Base-by-base conservation (phyloP, 2,888 invertebrate genomes). In the Strigamia crassipes region DNA sequence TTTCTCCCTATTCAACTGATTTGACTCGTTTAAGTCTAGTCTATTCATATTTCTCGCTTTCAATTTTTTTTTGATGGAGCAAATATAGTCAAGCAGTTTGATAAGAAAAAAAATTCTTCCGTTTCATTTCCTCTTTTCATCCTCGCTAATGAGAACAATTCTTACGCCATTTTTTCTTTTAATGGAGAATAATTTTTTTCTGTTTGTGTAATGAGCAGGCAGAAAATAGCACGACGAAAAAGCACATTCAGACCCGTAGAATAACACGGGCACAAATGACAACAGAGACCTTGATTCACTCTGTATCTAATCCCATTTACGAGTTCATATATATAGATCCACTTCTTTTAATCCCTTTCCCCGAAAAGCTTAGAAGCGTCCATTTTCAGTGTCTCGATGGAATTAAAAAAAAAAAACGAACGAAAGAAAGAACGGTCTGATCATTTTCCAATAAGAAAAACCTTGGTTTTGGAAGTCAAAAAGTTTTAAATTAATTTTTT, bases 81-180 rank as follows among this genome's bases (percentile, higher is more conserved):
- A 73, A 73, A 73, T 73, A 73, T 73, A 73, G 56, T n/a, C 56
- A 56, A 56, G 73, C 73, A 73, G 73, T 73, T n/a, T 27, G 73
- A 73, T 73, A 73, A 73, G 31, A 31, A 73, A 73, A 73, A 66
- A 73, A 73, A 73, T 31, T 73, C 73, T 73, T 73, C 73, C 73
- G 31, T 27, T 73, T 73, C 73, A 73, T 73, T 73, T 73, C 73
- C 73, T 73, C 73, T 73, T 73, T 73, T 73, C 73, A 73, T 73
- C 73, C 73, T 73, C 73, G 73, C 73, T 73, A 73, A 73, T 73
- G 73, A 73, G 73, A 73, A 73, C 73, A 73, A 73, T 73, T 73
- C 73, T 73, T 23, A 73, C 73, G 73, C 73, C 73, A 73, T 73
- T 73, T 73, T 27, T 73, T 73, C 73, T 73, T 73, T 73, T 73